phyloP scores from a whole-genome alignment of 2,797 vertebrate species.

The Antrozous pallidus region DNA sequence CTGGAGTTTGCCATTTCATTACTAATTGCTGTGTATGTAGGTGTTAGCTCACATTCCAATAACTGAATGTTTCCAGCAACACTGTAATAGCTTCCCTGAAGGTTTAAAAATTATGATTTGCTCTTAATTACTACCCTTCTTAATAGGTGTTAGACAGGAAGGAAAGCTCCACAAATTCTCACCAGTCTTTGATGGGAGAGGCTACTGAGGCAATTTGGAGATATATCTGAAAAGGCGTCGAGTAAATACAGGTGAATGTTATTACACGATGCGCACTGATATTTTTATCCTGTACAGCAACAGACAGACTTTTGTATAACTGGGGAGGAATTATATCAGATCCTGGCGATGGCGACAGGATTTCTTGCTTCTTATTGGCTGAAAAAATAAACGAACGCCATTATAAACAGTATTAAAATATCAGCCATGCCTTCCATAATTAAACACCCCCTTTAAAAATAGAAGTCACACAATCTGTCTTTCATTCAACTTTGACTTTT shows the following conservation, averaged over 20 bases:
- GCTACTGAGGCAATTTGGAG: constrained; percentile 43
- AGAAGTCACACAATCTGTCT: constrained; percentile 34
- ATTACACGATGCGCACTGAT: background rate
- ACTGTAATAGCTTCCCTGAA: constrained; percentile 44
- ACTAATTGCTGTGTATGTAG: background rate
- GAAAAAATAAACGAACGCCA: constrained; percentile 49
- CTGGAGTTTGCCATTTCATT: background rate
- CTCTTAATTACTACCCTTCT: constrained; percentile 69
- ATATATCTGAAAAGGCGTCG: constrained; percentile 15
- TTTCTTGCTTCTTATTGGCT: constrained; percentile 37
- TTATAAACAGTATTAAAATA: constrained; percentile 57
- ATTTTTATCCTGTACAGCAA: constrained; percentile 38
- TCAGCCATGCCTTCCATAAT: constrained; percentile 51
- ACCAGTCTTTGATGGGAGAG: constrained; percentile 52
- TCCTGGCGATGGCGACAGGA: constrained; percentile 38
- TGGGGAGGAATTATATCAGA: constrained; percentile 32
- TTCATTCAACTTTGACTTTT: constrained; percentile 44
- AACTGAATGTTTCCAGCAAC: constrained; percentile 35
- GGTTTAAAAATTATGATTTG: constrained; percentile 61
- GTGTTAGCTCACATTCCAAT: background rate
- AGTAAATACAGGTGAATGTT: constrained; percentile 59
- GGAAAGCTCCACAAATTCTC: constrained; percentile 42
- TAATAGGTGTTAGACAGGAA: constrained; percentile 59
- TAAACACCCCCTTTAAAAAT: constrained; percentile 54
- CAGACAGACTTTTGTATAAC: background rate